Evolutionary conservation across 2,797 vertebrate genomes (phyloP).

Genomic region (Rhinella marina): DNA sequence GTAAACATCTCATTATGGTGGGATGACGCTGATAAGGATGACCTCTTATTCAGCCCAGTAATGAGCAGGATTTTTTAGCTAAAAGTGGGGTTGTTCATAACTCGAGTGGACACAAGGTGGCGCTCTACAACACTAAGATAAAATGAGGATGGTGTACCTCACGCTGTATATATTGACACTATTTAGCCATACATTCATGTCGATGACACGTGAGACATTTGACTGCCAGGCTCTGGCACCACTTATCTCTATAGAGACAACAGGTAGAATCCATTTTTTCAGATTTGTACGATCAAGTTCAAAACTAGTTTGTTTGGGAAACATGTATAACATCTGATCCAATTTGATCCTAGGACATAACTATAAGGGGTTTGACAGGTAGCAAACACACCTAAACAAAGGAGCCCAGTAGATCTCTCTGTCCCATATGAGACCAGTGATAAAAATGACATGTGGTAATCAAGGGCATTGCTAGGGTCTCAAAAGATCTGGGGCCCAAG

Average conservation of each 20-base stretch:
- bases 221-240: background rate
- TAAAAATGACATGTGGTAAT: too few species aligned
- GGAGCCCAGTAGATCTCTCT: too few species aligned
- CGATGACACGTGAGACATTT: background rate
- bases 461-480: too few species aligned
- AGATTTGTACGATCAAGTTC: background rate
- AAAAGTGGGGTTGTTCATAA: background rate
- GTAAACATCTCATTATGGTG: constrained; percentile 45
- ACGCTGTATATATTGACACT: too few species aligned
- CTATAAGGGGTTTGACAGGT: too few species aligned
- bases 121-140: background rate
- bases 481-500: too few species aligned
- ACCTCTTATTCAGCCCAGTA: background rate
- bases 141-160: background rate
- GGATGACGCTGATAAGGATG: constrained; percentile 15
- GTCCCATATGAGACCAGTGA: too few species aligned
- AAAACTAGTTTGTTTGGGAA: background rate
- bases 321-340: too few species aligned
- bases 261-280: background rate
- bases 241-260: background rate
- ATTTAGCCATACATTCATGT: too few species aligned
- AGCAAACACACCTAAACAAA: too few species aligned
- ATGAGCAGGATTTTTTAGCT: background rate
- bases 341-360: too few species aligned
- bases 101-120: constrained; percentile 1